A percentile compares a stretch with the other conserved stretches of the same genome.
These are phyloP conservation scores for Nasalis larvatus DNA, from an alignment of 2,113 vertebrate species.

Conservation along the genomic window DNA sequence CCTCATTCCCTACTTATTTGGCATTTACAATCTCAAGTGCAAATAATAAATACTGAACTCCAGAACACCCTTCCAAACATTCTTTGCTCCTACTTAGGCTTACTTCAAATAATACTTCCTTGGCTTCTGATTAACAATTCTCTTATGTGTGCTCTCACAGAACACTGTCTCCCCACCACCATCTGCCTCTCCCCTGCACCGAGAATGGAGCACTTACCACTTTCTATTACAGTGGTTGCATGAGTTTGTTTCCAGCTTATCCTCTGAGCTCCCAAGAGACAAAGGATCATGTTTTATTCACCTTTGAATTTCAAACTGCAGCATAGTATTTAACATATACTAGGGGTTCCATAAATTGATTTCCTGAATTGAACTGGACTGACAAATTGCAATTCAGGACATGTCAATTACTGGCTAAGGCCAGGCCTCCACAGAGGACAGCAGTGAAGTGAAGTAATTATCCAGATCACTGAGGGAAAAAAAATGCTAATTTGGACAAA, in stretches of 20 bases:
- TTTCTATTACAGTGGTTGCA: neutral
- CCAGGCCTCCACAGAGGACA: conserved; percentile 46
- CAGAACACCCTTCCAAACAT: neutral
- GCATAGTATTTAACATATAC: neutral
- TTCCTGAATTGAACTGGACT: conserved; percentile 48
- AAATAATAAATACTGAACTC: conserved; percentile 13
- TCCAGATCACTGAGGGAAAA: conserved; percentile 51
- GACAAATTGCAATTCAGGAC: conserved; percentile 51
- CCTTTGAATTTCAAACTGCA: conserved; percentile 40
- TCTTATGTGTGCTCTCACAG: neutral
- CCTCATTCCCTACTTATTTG: conserved; percentile 9
- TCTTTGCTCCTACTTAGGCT: neutral
- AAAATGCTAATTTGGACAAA: conserved; percentile 68
- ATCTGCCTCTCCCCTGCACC: neutral
- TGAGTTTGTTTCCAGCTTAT: neutral
- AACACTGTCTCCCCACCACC: neutral
- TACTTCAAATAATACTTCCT: neutral
- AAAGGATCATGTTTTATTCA: neutral
- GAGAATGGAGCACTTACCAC: neutral
- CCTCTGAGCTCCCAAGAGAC: neutral
- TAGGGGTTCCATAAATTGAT: conserved; percentile 41
- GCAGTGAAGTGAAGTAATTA: conserved; percentile 68
- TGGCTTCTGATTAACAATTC: neutral
- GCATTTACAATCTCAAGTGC: conserved; percentile 3
- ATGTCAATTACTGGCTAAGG: conserved; percentile 46